Base-by-base conservation (phyloP, 2,113 vertebrate genomes). In the Chaetops frenatus region DNA sequence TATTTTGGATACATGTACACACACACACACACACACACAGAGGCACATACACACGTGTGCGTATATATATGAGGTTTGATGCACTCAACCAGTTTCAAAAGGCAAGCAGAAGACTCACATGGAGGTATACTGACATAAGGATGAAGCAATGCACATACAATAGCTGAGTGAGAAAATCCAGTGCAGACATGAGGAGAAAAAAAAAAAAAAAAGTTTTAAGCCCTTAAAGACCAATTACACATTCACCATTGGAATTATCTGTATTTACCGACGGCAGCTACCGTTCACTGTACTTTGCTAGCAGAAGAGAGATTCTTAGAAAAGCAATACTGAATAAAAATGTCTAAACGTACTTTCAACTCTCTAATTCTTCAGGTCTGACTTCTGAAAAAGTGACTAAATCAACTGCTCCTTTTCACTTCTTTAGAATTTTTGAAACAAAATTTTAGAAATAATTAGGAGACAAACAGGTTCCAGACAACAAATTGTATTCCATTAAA, bases 31-130 rank as follows among this genome's bases (percentile, higher is more conserved):
- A 51, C 15, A n/a, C 16, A 25, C 42, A 12, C 7, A 19, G 45
- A 65, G 23, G 10, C 33, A n/a, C 7, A 22, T 11, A 19, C 14
- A 36, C 8, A 23, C 9, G 10, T 4, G 51, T 50, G 28, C 2
- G 1, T 25, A 2, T 22, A 2, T 38, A 58, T 70, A 27, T n/a
- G 50, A 91, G 38, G 61, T 72, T 50, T 35, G 19, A 29, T 69
- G 42, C 18, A 72, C 94, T 93, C 42, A 85, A 38, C 73, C 70
- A 85, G 42, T 77, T 90, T 88, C 70, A 56, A 86, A 82, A 96
- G 44, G 70, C 89, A 96, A 95, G 86, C n/a, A 89, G 77, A 93
- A 83, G 84, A 93, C 54, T 92, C 95, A 92, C 91, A 96, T 92
- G 58, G 60, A 87, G 33, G 42, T 76, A 91, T 33, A 85, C 38